Percentiles rank a stretch among this genome's conserved stretches.
phyloP scores from a whole-genome alignment of 2,888 invertebrate species.

The Acrocyrtus sp. region DNA sequence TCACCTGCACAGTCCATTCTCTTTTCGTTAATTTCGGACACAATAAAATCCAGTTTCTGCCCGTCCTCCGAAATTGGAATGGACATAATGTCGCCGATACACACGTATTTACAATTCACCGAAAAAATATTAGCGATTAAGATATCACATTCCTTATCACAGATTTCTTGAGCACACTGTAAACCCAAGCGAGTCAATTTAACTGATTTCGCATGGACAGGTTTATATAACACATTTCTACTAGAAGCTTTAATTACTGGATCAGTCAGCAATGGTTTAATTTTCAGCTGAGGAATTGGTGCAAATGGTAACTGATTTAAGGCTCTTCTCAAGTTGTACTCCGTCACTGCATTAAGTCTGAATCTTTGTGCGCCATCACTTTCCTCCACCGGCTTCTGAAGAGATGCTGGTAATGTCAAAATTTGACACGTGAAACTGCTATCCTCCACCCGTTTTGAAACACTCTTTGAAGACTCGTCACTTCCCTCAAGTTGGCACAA shows the following conservation, averaged over 20 bases:
- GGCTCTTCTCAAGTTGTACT: conserved; percentile 32
- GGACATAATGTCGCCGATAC: conserved; percentile 27
- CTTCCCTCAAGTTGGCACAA: conserved; percentile 4
- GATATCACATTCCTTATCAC: conserved; percentile 5
- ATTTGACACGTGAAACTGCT: conserved; percentile 19
- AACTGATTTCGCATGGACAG: conserved; percentile 23
- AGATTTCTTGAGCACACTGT: neutral
- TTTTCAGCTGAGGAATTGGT: conserved; percentile 12
- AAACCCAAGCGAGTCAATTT: conserved; percentile 9
- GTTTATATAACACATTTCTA: conserved; percentile 14
- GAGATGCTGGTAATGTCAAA: conserved; percentile 4
- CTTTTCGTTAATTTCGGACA: conserved; percentile 26
- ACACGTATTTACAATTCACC: conserved; percentile 13
- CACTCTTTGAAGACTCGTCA: neutral
- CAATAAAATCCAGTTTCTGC: conserved; percentile 4
- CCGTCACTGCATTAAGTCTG: conserved; percentile 6
- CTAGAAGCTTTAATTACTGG: conserved; percentile 16
- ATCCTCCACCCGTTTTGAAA: neutral
- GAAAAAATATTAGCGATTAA: conserved; percentile 11
- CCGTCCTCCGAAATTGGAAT: neutral
- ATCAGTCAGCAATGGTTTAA: conserved; percentile 27
- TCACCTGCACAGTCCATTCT: neutral
- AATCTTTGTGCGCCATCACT: neutral
- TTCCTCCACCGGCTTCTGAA: too few relatives aligned
- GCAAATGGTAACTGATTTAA: conserved; percentile 11